Evolutionary conservation across 2,888 invertebrate species (phyloP), one percentile per base, ranked within the genome.

Genomic region (Corbicula japonica): DNA sequence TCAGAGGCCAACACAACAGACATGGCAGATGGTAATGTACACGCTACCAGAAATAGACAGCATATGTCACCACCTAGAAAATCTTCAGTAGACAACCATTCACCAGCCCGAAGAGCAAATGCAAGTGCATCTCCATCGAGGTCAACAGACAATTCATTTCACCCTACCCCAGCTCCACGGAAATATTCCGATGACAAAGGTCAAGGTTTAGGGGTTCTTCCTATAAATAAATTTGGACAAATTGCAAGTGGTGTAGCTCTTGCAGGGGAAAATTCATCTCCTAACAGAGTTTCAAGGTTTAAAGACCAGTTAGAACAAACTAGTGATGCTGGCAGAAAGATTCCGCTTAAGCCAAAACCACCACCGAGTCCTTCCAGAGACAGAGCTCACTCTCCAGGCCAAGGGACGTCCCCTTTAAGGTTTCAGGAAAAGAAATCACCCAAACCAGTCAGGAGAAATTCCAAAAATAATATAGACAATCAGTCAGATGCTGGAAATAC

Each of bases 161-260:
- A 41, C 28, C 80, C 80, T 2, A 61, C n/a, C 21, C 80, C 80
- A 32, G 65, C 61, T 18, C 80, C 80, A 32, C 62, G 80, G 23
- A 60, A 65, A 68, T 54, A 68, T n/a, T n/a, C n/a, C 8, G 28
- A 72, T 21, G 50, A 70, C 12, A 18, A 28, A 10, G 65, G 32
- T 21, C 62, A 48, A 30, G 76, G 61, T 21, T 28, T 75, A 4
- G 5, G 54, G 15, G 65, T 21, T 54, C 41, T 70, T 18, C 56
- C 62, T 1, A 48, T 81, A 10, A 63, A 70, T 10, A 52, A 76
- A 26, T 65, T 80, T 52, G 66, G 76, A 30, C 48, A 73, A 10
- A 38, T 76, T n/a, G 80, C 80, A 18, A 35, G 72, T 34, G 52
- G 50, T 26, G 52, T 80, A 15, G 60, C 72, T 18, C 52, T 69